Conservation (phyloP, 2,888 invertebrate species). For the Stenodera caucasica region DNA sequence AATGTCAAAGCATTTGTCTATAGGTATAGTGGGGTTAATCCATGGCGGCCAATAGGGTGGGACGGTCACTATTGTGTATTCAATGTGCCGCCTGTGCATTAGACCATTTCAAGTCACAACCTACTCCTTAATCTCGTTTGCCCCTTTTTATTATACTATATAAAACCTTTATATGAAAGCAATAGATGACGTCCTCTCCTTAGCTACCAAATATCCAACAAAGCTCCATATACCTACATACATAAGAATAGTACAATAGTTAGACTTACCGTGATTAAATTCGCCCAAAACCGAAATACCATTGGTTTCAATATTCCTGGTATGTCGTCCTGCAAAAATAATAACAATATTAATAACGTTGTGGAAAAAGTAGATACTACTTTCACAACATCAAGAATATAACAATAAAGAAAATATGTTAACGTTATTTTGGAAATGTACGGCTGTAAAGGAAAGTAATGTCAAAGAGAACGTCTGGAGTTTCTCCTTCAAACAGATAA, state of each 20-base stretch:
- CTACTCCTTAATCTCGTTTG: constrained; percentile 53
- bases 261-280: constrained; percentile 56
- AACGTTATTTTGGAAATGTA: constrained; percentile 3
- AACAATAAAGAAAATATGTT: constrained; percentile 7
- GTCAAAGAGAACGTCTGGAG: not conserved
- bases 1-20: constrained; percentile 36
- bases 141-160: constrained; percentile 53
- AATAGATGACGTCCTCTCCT: constrained; percentile 34
- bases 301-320: constrained; percentile 54
- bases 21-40: constrained; percentile 27
- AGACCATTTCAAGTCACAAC: constrained; percentile 52
- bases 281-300: constrained; percentile 54
- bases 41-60: constrained; percentile 32
- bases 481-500: not conserved
- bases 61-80: constrained; percentile 52
- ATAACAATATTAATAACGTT: constrained; percentile 1
- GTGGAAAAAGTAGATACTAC: not conserved
- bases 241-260: no score
- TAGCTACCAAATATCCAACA: no score
- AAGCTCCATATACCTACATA: no score
- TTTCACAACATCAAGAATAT: not conserved
- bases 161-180: constrained; percentile 53
- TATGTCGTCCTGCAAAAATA: constrained; percentile 52
- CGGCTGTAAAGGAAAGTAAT: not conserved
- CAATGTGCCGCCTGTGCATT: constrained; percentile 49